Evolutionary conservation across 2,113 vertebrate species (phyloP).

Genomic region (Sturnus vulgaris): DNA sequence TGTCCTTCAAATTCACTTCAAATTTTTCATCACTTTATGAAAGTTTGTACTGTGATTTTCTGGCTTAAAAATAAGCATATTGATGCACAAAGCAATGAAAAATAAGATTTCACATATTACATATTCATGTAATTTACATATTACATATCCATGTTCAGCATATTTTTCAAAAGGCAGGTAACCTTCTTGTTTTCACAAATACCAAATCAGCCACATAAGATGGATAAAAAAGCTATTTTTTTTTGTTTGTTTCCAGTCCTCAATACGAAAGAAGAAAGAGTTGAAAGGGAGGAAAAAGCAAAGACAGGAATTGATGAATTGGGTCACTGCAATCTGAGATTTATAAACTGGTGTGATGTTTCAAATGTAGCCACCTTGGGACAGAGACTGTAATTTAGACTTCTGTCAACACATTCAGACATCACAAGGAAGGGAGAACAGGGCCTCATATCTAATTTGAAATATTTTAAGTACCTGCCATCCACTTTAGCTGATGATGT

Average conservation of each 20-base stretch:
- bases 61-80: not conserved
- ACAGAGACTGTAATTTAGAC: not conserved
- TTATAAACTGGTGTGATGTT: not conserved
- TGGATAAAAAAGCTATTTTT: not conserved
- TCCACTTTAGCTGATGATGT: not conserved
- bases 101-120: not conserved
- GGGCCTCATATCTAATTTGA: not conserved
- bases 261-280: not conserved
- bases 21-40: not conserved
- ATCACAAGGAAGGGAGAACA: not conserved
- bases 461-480: not conserved
- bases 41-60: not conserved
- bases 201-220: not conserved
- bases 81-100: not conserved
- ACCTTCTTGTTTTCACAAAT: constrained; percentile 28
- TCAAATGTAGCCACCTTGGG: not conserved
- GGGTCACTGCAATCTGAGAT: not conserved
- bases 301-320: not conserved
- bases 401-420: not conserved
- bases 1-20: not conserved
- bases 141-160: not conserved
- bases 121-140: not conserved
- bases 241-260: not conserved
- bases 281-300: not conserved
- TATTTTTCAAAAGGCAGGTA: not conserved